Evolutionary conservation across 1,140 invertebrate species (phyloP), one percentile per base, ranked within the genome.

Genomic region (Drosophila bocki): DNA sequence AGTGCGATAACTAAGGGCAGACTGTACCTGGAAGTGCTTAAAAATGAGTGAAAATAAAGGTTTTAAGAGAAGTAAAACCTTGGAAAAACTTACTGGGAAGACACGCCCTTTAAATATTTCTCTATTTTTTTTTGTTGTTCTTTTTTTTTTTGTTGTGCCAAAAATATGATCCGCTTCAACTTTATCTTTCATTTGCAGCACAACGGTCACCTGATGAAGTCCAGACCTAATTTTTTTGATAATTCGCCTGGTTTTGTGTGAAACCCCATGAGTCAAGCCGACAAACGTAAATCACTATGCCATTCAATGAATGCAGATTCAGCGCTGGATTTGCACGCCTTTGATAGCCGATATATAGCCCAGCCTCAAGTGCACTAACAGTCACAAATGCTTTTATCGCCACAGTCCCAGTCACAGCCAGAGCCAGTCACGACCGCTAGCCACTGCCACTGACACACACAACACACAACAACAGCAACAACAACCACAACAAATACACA

Each of bases 381-480:
- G 53, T 56, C 53, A 56, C 35, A 56, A 56, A 56, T 56, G 53
- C 53, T 56, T 56, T 56, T 56, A 56, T 56, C 53, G 53, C 53
- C 53, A 12, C 53, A 56, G 53, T 39, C 53, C 39, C 53, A 56
- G 48, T 51, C 48, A 51, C 48, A 51, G 48, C 48, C 48, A 51
- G 48, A 56, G 53, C 53, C 53, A 56, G 53, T 56, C 53, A 56
- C 53, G 19, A 56, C 53, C 53, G 37, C 53, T 26, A 56, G 35
- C 53, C 53, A 56, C 53, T 56, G 53, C 53, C 53, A 56, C 53
- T 56, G 53, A 56, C 53, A 56, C 53, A 51, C 44, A 13, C 5
- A 45, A 45, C 48, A 22, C 22, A 54, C 12, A 22, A 54, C 13
- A 22, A 11, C 33, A 45, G 17, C 41, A 32, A 17, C 3, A 12